Evolutionary conservation across 2,797 vertebrate genomes (phyloP), one percentile per base, ranked within the genome.

Genomic region (Peromyscus attwateri): DNA sequence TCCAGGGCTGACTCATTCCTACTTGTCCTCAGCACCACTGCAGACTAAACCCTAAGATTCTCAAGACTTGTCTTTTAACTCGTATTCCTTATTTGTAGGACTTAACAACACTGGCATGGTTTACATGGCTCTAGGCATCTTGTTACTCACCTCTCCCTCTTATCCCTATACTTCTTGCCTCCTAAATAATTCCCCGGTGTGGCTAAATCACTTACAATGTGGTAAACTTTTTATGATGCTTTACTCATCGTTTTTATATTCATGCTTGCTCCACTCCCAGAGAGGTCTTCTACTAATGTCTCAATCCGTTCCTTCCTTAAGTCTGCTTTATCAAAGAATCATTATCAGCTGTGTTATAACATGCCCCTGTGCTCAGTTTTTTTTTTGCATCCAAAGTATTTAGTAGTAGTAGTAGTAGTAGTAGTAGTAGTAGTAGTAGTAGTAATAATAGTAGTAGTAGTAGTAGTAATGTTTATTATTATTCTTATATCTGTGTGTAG

Each of bases 341-440:
- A 12, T 40, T 73, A 21, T 82, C 85, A 87, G 46, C 27, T 81
- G 31, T 62, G 25, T 57, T 89, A 40, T 14, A 17, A 17, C 46
- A 27, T 5, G 0, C 0, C 1, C 7, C 29, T 23, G 14, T 11
- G 2, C 62, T 31, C 60, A 49, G 49, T 12, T 49, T 49, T 49
- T 49, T 49, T 49, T 49, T 49, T 49, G 49, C 11, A 49, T 49
- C 85, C 43, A 27, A 43, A 49, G 62, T 68, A 68, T 73, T 73
- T 73, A 73, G 1, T 40, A 40, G 10, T 66, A 31, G 2, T 64
- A 64, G 25, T 62, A 62, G 6, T 12, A 29, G 62, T 64, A 64
- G 10, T 66, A 29, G 0, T 64, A 64, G 25, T 64, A 64, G 2
- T 11, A 64, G 62, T 49, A 11, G 68, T 16, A 34, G 64, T 13